Percentiles rank a stretch among this genome's conserved stretches.
These are phyloP conservation scores for Catalaphyllia jardinei DNA, from an alignment of 64 coral and sea anemone species.

Conservation along the genomic window DNA sequence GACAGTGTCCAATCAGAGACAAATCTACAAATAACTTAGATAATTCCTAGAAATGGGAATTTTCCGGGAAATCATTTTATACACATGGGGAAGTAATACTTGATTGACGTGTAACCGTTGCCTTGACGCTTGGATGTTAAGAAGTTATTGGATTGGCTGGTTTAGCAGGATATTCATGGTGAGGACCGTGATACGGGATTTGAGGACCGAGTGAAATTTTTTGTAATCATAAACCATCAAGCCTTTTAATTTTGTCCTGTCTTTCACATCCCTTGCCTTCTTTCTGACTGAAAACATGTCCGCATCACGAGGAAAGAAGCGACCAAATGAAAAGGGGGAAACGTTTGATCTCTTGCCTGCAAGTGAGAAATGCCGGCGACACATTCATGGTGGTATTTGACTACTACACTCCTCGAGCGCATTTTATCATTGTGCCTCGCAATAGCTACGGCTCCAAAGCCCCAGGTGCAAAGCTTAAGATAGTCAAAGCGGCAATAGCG, in stretches of 20 bases:
- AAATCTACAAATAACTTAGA: neutral
- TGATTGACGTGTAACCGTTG: conserved; percentile 4
- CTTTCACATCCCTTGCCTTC: neutral
- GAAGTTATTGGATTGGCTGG: neutral
- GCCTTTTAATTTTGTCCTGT: neutral
- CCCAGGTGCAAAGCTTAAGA: conserved; percentile 21
- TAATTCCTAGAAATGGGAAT: neutral
- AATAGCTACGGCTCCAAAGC: conserved; percentile 20
- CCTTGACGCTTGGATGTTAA: neutral
- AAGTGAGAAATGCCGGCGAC: conserved; percentile 27
- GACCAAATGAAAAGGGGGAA: neutral
- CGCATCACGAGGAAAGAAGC: neutral
- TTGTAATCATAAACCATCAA: conserved; percentile 5
- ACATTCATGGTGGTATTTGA: conserved; percentile 73
- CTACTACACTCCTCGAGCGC: conserved; percentile 73
- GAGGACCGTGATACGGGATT: neutral
- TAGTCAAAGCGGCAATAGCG: conserved; percentile 40
- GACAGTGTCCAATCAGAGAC: neutral
- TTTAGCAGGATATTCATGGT: neutral
- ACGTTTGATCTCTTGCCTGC: conserved; percentile 32
- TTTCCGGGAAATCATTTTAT: neutral
- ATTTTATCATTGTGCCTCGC: conserved; percentile 67
- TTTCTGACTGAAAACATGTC: neutral
- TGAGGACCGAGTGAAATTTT: neutral
- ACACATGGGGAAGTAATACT: neutral